Conservation (phyloP, 2,113 vertebrate species). For the Otus sunia region DNA sequence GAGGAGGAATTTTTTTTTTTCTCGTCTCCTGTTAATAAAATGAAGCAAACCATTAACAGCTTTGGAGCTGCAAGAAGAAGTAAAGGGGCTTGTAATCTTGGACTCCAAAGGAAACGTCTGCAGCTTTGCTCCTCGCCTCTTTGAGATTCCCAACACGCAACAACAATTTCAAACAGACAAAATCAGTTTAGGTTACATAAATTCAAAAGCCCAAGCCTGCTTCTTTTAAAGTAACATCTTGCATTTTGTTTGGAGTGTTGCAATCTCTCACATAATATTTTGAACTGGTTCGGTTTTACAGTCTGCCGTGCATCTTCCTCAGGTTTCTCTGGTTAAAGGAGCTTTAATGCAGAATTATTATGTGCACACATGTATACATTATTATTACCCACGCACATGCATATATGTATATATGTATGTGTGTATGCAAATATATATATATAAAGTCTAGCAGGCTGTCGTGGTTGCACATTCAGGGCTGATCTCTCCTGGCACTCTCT, state of each 20-base stretch:
- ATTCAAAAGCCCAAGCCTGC: slow-evolving; percentile 58
- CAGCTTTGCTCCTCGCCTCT: slow-evolving; percentile 53
- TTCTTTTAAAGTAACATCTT: slow-evolving; percentile 66
- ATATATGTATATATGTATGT: neutral
- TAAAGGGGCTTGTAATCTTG: slow-evolving; percentile 1
- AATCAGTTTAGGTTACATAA: slow-evolving; percentile 71
- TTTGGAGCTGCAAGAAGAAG: slow-evolving; percentile 32
- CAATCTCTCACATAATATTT: neutral
- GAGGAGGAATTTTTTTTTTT: slow-evolving; percentile 34
- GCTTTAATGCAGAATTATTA: neutral
- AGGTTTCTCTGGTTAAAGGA: neutral
- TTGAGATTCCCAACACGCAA: slow-evolving; percentile 65
- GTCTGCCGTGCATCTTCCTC: neutral
- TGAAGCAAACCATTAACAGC: slow-evolving; percentile 63
- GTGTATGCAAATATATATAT: neutral
- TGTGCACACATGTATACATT: neutral
- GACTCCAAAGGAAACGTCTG: slow-evolving; percentile 36
- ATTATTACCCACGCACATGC: neutral
- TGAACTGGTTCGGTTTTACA: neutral
- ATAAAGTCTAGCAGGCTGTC: neutral
- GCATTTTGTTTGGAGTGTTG: slow-evolving; percentile 55
- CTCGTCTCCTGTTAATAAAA: slow-evolving; percentile 61
- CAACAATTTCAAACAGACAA: slow-evolving; percentile 67
- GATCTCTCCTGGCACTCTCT: neutral
- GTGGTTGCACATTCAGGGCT: neutral